A percentile compares a stretch with the other conserved stretches of the same genome.
These are phyloP conservation scores for Ganaspis brasiliensis DNA, from an alignment of 2,888 invertebrate genomes.

Conservation along the genomic window DNA sequence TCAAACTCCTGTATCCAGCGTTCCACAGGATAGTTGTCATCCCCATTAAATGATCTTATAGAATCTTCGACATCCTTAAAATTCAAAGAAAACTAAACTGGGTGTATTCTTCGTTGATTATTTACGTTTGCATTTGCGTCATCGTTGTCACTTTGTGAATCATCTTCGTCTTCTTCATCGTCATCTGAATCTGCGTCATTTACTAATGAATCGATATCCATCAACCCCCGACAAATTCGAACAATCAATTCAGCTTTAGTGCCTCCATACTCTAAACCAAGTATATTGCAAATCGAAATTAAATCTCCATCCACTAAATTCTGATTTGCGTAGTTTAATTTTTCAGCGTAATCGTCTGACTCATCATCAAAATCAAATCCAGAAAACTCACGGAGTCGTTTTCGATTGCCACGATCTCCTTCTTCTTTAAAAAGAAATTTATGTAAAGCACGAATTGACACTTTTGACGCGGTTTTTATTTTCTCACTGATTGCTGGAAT, in stretches of 20 bases:
- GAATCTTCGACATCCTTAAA: conserved; percentile 47
- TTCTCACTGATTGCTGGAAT: neutral
- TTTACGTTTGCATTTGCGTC: neutral
- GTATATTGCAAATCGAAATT: conserved; percentile 38
- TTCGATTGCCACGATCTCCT: conserved; percentile 1
- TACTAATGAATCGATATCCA: conserved; percentile 11
- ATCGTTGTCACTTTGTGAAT: neutral
- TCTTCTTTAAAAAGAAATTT: neutral
- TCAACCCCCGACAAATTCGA: conserved; percentile 23
- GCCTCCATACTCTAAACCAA: conserved; percentile 37
- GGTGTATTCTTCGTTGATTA: neutral
- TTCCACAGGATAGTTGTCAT: conserved; percentile 41
- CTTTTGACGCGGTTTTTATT: neutral
- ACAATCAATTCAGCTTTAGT: conserved; percentile 12
- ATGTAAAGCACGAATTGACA: neutral
- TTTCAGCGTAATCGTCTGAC: neutral
- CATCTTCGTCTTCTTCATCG: neutral
- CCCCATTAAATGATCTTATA: conserved; percentile 20
- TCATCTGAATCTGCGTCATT: neutral
- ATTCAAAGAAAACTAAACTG: conserved; percentile 1
- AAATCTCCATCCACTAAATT: conserved; percentile 30
- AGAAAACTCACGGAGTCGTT: neutral
- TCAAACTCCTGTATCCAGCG: conserved; percentile 47
- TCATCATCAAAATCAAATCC: neutral
- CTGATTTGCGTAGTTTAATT: neutral